Evolutionary conservation across 2,888 invertebrate genomes (phyloP), one percentile per base, ranked within the genome.

Genomic region (Metopia argyrocephala): DNA sequence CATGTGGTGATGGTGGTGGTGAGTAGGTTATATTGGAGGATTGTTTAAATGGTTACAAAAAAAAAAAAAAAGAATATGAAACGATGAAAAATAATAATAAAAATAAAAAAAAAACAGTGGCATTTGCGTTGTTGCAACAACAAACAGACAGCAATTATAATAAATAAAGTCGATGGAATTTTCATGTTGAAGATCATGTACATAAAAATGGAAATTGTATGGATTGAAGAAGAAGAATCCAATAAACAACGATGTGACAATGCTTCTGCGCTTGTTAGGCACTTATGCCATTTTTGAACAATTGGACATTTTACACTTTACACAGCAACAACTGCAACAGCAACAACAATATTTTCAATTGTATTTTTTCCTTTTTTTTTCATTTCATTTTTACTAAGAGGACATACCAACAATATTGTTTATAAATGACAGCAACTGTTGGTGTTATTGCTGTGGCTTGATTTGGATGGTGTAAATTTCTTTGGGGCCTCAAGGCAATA

Each of bases 201-300:
- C 81, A 78, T 81, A 78, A 81, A 81, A 81, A 81, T 81, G 81
- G 81, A 81, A 81, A 81, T 81, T 81, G 81, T 78, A 75, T 81
- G 56, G 78, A n/a, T n/a, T n/a, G n/a, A n/a, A n/a, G n/a, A n/a
- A 78, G 78, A 78, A 70, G 81, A 78, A 81, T 78, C 78, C 81
- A 81, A 81, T 81, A 81, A 78, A 80, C 78, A 83, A 76, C 76
- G 66, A 78, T 82, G 78, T 82, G 76, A 78, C 83, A 84, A 83
- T 84, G 82, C 80, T 78, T 83, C 80, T 79, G 81, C 83, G 84
- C 84, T 86, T 85, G 86, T 86, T 86, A 85, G 86, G 84, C 86
- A 86, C 85, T 87, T 87, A 87, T 86, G 85, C 86, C 86, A 86
- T 85, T 85, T 86, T 85, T 84, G 85, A 85, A 85, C 84, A 85